Conservation (phyloP, 2,113 vertebrate genomes). For the Ictidomys tridecemlineatus region DNA sequence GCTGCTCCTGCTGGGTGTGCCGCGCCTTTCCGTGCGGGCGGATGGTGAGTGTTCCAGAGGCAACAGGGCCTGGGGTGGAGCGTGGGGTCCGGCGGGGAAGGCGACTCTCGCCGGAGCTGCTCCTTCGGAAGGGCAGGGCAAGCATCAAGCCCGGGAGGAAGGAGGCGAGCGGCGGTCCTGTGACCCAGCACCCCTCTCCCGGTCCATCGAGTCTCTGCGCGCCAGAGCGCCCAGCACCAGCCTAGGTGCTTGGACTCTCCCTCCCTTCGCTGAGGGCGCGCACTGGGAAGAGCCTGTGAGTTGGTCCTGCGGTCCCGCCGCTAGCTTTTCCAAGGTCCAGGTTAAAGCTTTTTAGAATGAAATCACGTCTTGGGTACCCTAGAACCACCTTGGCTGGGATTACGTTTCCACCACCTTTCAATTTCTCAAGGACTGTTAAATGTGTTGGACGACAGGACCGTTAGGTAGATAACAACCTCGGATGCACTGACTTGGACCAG, state of each 20-base stretch:
- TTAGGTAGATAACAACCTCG: neutral
- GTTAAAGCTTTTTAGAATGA: neutral
- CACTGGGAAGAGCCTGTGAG: neutral
- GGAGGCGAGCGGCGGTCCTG: neutral
- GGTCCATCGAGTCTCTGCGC: neutral
- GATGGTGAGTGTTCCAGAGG: slow-evolving; percentile 73
- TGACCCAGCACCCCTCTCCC: neutral
- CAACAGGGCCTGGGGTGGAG: neutral
- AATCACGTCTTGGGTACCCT: slow-evolving; percentile 1
- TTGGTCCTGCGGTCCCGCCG: neutral
- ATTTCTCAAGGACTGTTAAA: neutral
- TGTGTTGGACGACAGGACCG: neutral
- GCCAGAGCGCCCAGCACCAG: neutral
- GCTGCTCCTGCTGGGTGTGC: slow-evolving; percentile 66
- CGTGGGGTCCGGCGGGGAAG: neutral
- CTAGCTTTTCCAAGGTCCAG: neutral
- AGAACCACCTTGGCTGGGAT: neutral
- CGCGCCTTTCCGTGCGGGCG: neutral
- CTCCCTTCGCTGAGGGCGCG: neutral
- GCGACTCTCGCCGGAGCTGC: neutral
- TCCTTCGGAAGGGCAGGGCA: neutral
- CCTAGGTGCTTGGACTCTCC: fast-evolving
- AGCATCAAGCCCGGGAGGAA: neutral
- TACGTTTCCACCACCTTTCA: neutral
- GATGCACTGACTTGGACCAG: neutral